Conservation (phyloP, 2,797 vertebrate genomes). For the Synaphobranchus kaupii region DNA sequence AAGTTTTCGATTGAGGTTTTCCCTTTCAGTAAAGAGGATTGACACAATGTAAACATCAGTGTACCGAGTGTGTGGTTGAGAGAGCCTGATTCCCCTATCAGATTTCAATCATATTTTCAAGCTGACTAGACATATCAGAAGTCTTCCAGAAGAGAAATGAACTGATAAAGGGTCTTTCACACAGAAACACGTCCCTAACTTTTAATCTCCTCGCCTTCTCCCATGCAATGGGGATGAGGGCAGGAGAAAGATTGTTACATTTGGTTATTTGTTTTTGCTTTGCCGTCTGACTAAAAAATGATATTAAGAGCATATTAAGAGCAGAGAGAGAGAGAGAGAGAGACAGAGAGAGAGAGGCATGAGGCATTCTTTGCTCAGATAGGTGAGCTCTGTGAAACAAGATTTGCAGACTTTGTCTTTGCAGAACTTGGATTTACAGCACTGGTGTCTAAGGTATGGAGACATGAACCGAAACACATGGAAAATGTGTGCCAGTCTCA, state of each 20-base stretch:
- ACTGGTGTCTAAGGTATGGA: background rate
- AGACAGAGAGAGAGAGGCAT: constrained; percentile 46
- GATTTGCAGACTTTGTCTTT: background rate
- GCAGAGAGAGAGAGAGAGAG: constrained; percentile 45
- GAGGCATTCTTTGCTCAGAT: constrained; percentile 30
- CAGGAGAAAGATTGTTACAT: constrained; percentile 82
- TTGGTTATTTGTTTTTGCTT: constrained; percentile 78
- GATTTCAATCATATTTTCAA: constrained; percentile 80
- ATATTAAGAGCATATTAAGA: constrained; percentile 62
- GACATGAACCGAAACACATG: background rate
- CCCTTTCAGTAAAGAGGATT: constrained; percentile 68
- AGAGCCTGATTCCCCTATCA: constrained; percentile 76
- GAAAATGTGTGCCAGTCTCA: background rate
- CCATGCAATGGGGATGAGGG: constrained; percentile 81
- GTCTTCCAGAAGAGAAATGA: constrained; percentile 80
- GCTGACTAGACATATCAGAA: constrained; percentile 84
- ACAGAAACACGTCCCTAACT: constrained; percentile 81
- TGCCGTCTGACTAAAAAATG: constrained; percentile 72
- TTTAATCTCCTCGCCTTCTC: constrained; percentile 80
- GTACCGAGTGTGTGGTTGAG: constrained; percentile 72
- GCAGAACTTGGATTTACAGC: background rate
- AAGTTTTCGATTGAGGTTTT: constrained; percentile 74
- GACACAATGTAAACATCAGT: constrained; percentile 74
- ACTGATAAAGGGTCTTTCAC: constrained; percentile 83
- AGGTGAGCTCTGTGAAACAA: background rate